phyloP scores from a whole-genome alignment of 1,140 invertebrate genomes.

The Ooceraea biroi region DNA sequence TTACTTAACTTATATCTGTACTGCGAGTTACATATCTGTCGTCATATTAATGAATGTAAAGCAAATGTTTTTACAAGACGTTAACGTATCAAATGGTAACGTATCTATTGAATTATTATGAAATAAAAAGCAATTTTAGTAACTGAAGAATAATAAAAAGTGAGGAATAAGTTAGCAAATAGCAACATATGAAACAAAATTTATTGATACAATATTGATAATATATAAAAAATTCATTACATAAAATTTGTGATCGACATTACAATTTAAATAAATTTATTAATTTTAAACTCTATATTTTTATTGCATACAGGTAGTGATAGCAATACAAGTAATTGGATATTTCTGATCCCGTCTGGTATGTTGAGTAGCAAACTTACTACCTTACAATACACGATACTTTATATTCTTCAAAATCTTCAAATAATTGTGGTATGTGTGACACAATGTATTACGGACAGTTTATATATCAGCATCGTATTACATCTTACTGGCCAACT shows the following conservation, averaged over 20 bases:
- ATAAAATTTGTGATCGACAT: not conserved
- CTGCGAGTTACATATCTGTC: not conserved
- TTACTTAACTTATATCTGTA: too few species aligned
- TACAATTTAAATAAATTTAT: not conserved
- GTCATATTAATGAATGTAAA: not conserved
- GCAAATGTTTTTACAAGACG: not conserved
- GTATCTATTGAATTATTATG: slow-evolving; percentile 11
- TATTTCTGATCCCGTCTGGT: slow-evolving; percentile 23
- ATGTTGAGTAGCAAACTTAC: slow-evolving; percentile 3
- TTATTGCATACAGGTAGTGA: not conserved
- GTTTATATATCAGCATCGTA: slow-evolving; percentile 60
- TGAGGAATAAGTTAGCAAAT: too few species aligned
- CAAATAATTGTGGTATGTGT: not conserved
- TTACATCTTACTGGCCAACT: slow-evolving; percentile 49
- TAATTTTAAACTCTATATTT: slow-evolving; percentile 6
- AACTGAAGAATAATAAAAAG: too few species aligned
- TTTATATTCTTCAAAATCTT: slow-evolving; percentile 11
- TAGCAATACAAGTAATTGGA: not conserved
- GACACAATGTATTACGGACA: slow-evolving; percentile 51
- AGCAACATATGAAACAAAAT: too few species aligned
- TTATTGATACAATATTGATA: too few species aligned
- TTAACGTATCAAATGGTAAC: slow-evolving; percentile 24
- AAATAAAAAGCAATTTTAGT: not conserved
- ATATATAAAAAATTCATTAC: not conserved
- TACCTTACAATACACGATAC: not conserved